Evolutionary conservation across 2,797 vertebrate species (phyloP).

Genomic region (Peromyscus aztecus): DNA sequence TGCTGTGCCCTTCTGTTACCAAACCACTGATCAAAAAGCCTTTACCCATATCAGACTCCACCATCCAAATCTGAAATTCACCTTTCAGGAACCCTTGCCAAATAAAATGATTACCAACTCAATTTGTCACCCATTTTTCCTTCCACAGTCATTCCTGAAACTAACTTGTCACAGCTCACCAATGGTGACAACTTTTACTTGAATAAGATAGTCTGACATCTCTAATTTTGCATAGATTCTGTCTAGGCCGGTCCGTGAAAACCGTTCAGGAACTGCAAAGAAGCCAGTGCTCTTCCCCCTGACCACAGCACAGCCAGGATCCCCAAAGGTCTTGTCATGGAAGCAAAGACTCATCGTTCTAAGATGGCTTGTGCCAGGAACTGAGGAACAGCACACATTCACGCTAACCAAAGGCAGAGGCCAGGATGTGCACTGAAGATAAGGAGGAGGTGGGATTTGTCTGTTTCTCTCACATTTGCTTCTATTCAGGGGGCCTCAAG

Average conservation of each 20-base stretch:
- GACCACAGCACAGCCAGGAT: not conserved
- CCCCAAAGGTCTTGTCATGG: not conserved
- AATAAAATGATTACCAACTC: not conserved
- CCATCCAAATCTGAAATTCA: conserved; percentile 23
- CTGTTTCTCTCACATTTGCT: not conserved
- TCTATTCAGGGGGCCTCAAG: not conserved
- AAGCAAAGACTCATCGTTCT: not conserved
- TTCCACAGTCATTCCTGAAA: conserved; percentile 29
- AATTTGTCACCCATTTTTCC: not conserved
- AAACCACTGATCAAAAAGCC: conserved; percentile 11
- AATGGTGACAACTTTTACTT: not conserved
- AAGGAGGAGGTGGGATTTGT: not conserved
- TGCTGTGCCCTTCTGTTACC: not conserved
- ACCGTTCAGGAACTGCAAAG: not conserved
- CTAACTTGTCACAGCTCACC: not conserved
- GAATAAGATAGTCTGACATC: not conserved
- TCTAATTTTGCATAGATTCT: not conserved
- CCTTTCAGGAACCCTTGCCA: conserved; percentile 17
- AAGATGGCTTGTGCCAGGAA: not conserved
- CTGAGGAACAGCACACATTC: not conserved
- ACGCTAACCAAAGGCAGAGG: not conserved
- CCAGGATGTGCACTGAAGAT: not conserved
- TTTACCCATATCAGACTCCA: conserved; percentile 1
- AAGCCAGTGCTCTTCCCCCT: not conserved
- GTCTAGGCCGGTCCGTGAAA: not conserved